These are phyloP conservation scores for Pangasianodon gigas DNA, from an alignment of 2,113 vertebrate species.

Conservation along the genomic window DNA sequence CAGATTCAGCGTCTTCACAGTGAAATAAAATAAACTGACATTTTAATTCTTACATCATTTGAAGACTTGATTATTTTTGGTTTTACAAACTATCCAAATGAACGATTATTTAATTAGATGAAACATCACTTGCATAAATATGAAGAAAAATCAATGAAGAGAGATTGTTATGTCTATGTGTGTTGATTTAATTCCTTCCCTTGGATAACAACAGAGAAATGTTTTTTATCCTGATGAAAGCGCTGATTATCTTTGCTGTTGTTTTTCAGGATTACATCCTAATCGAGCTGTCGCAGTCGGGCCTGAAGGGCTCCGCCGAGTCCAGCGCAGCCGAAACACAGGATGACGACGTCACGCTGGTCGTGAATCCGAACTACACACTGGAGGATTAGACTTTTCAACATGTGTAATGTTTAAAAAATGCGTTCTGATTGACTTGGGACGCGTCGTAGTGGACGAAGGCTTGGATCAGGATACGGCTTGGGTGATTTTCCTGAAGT, in stretches of 20 bases:
- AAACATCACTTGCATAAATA: not conserved
- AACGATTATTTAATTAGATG: not conserved
- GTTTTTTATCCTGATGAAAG: not conserved
- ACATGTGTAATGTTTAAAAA: not conserved
- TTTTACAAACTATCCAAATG: not conserved
- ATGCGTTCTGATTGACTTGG: not conserved
- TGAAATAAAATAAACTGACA: not conserved
- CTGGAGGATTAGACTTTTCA: conserved; percentile 82
- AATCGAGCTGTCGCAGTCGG: conserved; percentile 87
- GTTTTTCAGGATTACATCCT: conserved; percentile 89
- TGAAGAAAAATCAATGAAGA: too few relatives aligned
- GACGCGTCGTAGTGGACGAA: too few relatives aligned
- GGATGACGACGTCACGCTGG: conserved; percentile 82
- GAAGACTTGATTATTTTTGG: not conserved
- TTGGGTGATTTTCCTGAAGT: not conserved
- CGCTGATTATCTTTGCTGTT: not conserved
- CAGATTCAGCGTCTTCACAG: not conserved
- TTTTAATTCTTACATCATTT: not conserved
- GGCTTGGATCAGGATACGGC: not conserved
- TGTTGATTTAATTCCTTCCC: not conserved
- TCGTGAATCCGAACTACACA: conserved; percentile 96
- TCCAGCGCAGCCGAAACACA: conserved; percentile 68
- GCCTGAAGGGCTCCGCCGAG: conserved; percentile 80
- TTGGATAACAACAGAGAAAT: not conserved
- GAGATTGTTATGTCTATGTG: not conserved